Percentiles rank a stretch among this genome's conserved stretches.
Conservation (phyloP, 2,888 invertebrate genomes). For the Congeria kusceri region DNA sequence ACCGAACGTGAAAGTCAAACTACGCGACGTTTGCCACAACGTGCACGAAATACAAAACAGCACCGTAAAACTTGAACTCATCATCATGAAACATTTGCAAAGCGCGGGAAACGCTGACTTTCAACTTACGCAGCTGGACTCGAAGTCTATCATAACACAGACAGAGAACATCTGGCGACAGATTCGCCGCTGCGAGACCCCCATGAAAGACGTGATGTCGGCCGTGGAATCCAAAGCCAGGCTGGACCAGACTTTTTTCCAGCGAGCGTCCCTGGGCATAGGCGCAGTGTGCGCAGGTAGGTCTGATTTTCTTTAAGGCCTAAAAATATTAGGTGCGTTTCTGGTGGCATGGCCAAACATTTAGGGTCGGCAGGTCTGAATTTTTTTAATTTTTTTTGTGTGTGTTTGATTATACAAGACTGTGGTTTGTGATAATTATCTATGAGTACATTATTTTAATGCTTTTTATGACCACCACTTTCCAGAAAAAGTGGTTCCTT, state of each 20-base stretch:
- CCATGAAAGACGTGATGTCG: conserved; percentile 48
- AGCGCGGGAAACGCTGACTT: conserved; percentile 34
- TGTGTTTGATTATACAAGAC: no score
- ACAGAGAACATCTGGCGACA: conserved; percentile 60
- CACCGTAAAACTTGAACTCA: conserved; percentile 57
- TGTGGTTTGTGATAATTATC: no score
- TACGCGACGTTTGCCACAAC: conserved; percentile 52
- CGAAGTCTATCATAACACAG: conserved; percentile 55
- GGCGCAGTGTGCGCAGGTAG: conserved; percentile 70
- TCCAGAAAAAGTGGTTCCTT: no score
- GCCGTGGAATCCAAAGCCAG: conserved; percentile 61
- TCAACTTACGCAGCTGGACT: conserved; percentile 51
- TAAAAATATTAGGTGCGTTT: no score
- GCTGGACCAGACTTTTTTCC: conserved; percentile 62
- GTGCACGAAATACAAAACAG: conserved; percentile 53
- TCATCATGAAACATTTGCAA: conserved; percentile 49
- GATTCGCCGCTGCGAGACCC: conserved; percentile 44
- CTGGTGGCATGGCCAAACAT: no score
- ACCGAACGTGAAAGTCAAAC: conserved; percentile 51
- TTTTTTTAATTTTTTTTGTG: no score
- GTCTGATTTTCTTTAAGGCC: neutral
- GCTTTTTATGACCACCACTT: no score
- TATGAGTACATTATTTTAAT: no score
- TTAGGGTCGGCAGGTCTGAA: no score
- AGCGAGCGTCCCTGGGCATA: conserved; percentile 61